Evolutionary conservation across 2,113 vertebrate species (phyloP), one percentile per base, ranked within the genome.

Genomic region (Silurus meridionalis): DNA sequence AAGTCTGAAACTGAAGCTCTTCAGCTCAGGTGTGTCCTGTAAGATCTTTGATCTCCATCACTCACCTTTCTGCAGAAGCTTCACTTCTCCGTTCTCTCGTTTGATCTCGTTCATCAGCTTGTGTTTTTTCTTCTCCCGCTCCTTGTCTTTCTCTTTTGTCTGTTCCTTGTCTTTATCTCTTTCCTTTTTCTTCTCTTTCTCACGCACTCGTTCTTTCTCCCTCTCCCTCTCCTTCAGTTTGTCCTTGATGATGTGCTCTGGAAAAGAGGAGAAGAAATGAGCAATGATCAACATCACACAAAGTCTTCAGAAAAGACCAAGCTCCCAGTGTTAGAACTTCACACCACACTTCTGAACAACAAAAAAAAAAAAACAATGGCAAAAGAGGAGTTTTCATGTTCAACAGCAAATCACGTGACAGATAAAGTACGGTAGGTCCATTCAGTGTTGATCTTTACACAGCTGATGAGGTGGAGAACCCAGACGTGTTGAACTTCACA

Each of bases 71-170:
- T 97, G 95, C 50, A 96, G 94, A 89, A 96, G 93, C 90, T 96
- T 97, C 88, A 98, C 93, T 90, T 97, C 97, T 88, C 98, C 98
- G 71, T 99, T 99, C 92, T 99, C 97, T 92, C 97, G 96, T 95
- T 98, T 99, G 88, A 97, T 95, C 92, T 98, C 96, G 87, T 95
- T 96, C 91, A 96, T 96, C 90, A 95, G 89, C 94, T 97, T 98
- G 93, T 98, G 96, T 90, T 97, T 98, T 94, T 97, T 97, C 94
- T 96, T 97, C 80, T 97, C 96, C 90, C 94, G 97, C 71, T 97
- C 96, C 80, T 93, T 96, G 91, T 97, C 94, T 82, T 92, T 96
- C 28, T 96, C 96, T 89, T 93, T 94, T 83, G 95, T 95, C 93
- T 96, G 95, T 81, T 95, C 92, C 52, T 90, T 87, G 6, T 83